Evolutionary conservation across 2,888 invertebrate species (phyloP).

Genomic region (Drosophila tanythrix): DNA sequence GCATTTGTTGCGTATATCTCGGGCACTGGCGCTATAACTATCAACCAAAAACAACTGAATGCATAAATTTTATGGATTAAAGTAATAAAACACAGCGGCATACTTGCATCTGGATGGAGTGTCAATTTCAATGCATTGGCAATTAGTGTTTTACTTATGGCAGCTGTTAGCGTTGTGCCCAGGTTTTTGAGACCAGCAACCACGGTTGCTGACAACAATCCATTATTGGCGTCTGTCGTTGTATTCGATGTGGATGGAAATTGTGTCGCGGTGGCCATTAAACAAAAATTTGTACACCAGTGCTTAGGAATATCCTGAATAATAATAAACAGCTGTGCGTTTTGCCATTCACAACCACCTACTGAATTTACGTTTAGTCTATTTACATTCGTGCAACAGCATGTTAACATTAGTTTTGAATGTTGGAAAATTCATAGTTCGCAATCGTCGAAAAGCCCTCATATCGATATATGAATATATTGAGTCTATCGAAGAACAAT

Average conservation of each 20-base stretch:
- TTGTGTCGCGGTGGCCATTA: slow-evolving; percentile 45
- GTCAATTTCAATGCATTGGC: slow-evolving; percentile 83
- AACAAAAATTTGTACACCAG: slow-evolving; percentile 11
- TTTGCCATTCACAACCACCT: slow-evolving; percentile 34
- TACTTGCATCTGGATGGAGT: slow-evolving; percentile 84
- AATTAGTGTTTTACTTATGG: slow-evolving; percentile 82
- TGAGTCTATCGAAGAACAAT: neutral
- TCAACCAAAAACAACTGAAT: neutral
- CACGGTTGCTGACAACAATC: slow-evolving; percentile 75
- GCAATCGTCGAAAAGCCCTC: neutral
- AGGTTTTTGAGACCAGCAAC: slow-evolving; percentile 82
- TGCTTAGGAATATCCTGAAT: slow-evolving; percentile 10
- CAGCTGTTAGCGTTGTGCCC: slow-evolving; percentile 73
- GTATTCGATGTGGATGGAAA: slow-evolving; percentile 7
- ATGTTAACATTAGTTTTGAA: neutral
- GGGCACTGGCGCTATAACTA: slow-evolving; percentile 84
- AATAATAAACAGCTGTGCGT: slow-evolving; percentile 39
- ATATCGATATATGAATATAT: slow-evolving; percentile 1
- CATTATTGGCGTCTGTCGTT: slow-evolving; percentile 21
- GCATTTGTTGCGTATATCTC: slow-evolving; percentile 84
- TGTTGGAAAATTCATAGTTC: neutral
- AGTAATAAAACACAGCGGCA: slow-evolving; percentile 24
- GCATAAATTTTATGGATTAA: too few species aligned
- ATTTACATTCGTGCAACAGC: neutral
- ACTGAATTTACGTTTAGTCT: neutral